These are phyloP conservation scores for Gyrodactylus bullatarudis DNA, from an alignment of 1,140 invertebrate genomes.

Conservation along the genomic window DNA sequence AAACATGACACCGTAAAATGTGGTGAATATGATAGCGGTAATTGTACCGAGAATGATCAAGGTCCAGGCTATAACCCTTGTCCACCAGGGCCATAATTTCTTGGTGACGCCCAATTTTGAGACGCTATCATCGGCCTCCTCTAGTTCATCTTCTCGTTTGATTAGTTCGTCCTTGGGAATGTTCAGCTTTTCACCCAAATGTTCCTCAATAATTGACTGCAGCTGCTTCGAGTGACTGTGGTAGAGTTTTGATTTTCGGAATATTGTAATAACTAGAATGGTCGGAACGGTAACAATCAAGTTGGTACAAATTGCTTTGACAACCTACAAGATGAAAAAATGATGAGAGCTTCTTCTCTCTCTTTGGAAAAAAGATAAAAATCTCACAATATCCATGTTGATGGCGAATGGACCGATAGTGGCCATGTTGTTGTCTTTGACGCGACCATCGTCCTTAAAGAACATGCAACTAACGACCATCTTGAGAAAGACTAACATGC, in stretches of 20 bases:
- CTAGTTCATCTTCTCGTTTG: conserved; percentile 9
- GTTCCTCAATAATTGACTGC: neutral
- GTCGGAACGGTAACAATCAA: neutral
- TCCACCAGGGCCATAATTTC: conserved; percentile 23
- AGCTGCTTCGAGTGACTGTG: neutral
- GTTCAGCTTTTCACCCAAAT: neutral
- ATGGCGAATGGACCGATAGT: conserved; percentile 22
- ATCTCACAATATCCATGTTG: conserved; percentile 18
- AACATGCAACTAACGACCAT: conserved; percentile 28
- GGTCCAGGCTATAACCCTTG: conserved; percentile 22
- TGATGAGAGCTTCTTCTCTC: no score
- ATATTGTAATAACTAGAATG: neutral
- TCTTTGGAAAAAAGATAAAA: neutral
- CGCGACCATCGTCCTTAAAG: conserved; percentile 15
- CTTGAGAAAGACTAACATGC: conserved; percentile 24
- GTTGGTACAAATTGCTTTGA: neutral
- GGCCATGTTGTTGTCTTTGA: conserved; percentile 12
- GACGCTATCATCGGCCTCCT: conserved; percentile 11
- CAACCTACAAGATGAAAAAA: neutral
- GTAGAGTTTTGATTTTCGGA: neutral
- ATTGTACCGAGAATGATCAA: conserved; percentile 18
- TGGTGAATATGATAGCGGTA: conserved; percentile 21
- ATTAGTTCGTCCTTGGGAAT: neutral
- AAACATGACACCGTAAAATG: conserved; percentile 25
- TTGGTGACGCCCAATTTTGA: conserved; percentile 10